Base-by-base conservation (phyloP, 2,113 vertebrate genomes). In the Carettochelys insculpta region DNA sequence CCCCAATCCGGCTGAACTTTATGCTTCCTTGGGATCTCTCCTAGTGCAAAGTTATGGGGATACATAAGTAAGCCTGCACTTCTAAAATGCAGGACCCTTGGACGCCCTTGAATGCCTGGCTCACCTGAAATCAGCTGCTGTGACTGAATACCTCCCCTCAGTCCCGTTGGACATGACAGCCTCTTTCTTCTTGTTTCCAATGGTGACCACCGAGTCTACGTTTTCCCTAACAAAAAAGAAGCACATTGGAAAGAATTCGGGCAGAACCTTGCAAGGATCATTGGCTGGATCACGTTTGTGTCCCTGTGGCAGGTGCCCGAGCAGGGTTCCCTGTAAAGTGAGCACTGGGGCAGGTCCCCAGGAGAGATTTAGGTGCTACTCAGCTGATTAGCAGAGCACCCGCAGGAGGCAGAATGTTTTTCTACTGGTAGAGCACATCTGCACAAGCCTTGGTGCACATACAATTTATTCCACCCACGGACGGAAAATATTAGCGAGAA, bases 81-180 rank as follows among this genome's bases (percentile, higher is more conserved):
- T n/a, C n/a, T n/a, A n/a, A n/a, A n/a, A n/a, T n/a, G n/a, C n/a
- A n/a, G n/a, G n/a, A n/a, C n/a, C 16, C 45, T 41, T 50, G 24
- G 56, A 58, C 11, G 7, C 41, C 71, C 65, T 4, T 86, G 9
- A 47, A 11, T 34, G 38, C 12, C 6, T 38, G 2, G 25, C 94
- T 97, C 88, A 98, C 98, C 97, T 97, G 97, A 98, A 97, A 76
- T 84, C 31, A 0, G 96, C 92, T 0, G 90, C 96, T 77, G 85
- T 50, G 0, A 82, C 92, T 50, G 92, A 5, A 3, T 97, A 97
- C 71, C 24, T 96, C 75, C 97, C 97, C 1, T 97, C 97, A 0
- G 45, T 93, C 9, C 98, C 97, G 0, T 97, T 97, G 85, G 95
- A 90, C 0, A 2, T 83, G 81, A 96, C 92, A 80, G 88, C 48